phyloP scores from a whole-genome alignment of 2,888 invertebrate genomes.

The Sylvicola cinctus region DNA sequence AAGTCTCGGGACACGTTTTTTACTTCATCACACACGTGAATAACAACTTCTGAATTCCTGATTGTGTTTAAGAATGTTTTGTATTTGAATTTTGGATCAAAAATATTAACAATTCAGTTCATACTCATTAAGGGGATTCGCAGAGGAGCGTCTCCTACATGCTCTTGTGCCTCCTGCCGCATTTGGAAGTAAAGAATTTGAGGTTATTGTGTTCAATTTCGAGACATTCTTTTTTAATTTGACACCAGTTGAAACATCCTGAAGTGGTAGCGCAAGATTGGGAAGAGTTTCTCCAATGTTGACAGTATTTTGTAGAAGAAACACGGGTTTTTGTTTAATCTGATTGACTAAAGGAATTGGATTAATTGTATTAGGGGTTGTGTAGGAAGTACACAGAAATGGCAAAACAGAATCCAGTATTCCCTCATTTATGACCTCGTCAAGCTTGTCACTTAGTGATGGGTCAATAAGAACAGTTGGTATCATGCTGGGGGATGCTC shows the following conservation, averaged over 20 bases:
- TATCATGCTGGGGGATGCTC: neutral
- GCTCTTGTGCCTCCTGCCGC: too few species aligned
- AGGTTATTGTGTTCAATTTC: too few species aligned
- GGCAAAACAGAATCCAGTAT: conserved; percentile 64
- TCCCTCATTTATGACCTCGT: conserved; percentile 56
- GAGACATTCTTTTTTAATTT: too few species aligned
- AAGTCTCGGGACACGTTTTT: conserved; percentile 80
- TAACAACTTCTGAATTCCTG: conserved; percentile 60
- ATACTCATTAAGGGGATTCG: neutral
- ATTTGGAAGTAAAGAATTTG: too few species aligned
- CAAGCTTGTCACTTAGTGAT: conserved; percentile 17
- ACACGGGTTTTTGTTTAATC: neutral
- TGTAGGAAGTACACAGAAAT: conserved; percentile 33
- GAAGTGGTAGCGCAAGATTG: neutral
- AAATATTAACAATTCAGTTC: too few species aligned
- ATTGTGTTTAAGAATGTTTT: conserved; percentile 6
- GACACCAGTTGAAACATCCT: too few species aligned
- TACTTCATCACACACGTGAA: conserved; percentile 88
- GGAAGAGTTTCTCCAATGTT: neutral
- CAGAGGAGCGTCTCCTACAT: too few species aligned
- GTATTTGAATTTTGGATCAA: neutral
- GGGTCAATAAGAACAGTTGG: conserved; percentile 16
- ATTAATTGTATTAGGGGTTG: neutral
- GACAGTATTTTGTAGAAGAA: neutral
- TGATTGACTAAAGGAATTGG: too few species aligned